Conservation (phyloP, 2,113 vertebrate species). For the Prolemur simus region DNA sequence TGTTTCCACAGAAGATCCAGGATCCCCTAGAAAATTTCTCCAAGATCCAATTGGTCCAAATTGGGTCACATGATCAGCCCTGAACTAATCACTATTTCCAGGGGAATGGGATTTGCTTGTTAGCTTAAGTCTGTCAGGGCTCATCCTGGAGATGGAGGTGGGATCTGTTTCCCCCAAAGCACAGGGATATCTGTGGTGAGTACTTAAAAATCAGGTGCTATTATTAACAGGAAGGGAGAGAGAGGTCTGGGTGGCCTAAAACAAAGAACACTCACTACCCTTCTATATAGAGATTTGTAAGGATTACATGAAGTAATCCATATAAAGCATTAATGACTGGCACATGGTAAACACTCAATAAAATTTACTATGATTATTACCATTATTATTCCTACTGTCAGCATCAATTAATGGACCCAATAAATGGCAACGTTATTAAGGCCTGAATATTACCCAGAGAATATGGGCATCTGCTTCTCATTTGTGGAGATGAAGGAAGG, state of each 20-base stretch:
- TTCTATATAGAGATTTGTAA: neutral
- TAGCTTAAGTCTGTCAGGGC: neutral
- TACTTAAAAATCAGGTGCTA: neutral
- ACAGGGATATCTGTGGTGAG: neutral
- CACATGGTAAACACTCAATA: conserved; percentile 54
- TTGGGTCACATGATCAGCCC: neutral
- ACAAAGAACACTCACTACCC: neutral
- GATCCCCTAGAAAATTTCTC: neutral
- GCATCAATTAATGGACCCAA: conserved; percentile 57
- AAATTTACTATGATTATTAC: conserved; percentile 60
- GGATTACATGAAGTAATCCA: conserved; percentile 32
- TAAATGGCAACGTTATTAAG: conserved; percentile 51
- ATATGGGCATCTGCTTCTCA: conserved; percentile 63
- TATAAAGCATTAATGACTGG: conserved; percentile 35
- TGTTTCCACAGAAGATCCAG: neutral
- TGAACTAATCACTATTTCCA: neutral
- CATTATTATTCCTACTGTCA: conserved; percentile 62
- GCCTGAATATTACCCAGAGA: conserved; percentile 51
- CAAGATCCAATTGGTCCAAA: neutral
- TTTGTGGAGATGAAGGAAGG: conserved; percentile 49
- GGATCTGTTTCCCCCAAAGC: neutral
- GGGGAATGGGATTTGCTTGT: neutral
- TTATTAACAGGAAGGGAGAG: conserved; percentile 4
- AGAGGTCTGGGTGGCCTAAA: conserved; percentile 8
- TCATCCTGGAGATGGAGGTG: neutral